Base-by-base conservation (phyloP, 1,140 invertebrate genomes). In the Diachasma alloeum region DNA sequence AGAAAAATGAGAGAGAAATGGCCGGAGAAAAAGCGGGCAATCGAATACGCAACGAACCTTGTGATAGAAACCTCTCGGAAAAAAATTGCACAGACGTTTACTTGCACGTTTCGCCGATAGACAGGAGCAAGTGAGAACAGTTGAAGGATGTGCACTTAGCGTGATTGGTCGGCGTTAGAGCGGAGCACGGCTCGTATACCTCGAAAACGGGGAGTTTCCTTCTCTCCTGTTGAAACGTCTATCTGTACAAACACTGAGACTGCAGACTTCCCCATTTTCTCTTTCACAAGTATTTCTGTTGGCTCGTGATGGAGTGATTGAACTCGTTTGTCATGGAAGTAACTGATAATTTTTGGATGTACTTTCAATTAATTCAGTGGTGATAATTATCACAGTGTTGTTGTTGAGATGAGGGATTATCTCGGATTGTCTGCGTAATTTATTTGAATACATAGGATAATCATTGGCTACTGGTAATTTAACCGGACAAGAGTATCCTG, bases 131-230 rank as follows among this genome's bases (percentile, higher is more conserved):
- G 76, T 70, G 76, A 76, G 79, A 74, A 56, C 67, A 80, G 81
- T 86, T 87, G 83, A 87, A 87, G 82, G 85, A 86, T 87, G 84
- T 87, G 86, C 86, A 88, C 86, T 87, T 85, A 85, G 80, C 78
- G 84, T 87, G 87, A 87, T 87, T 88, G 87, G 86, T 84, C 82
- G 83, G 78, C 80, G 78, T 63, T 44, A 53, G 39, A 73, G 67
- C 72, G 48, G 75, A 56, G 66, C 36, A 26, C 19, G 37, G 46
- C 17, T 13, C 3, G 22, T 11, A 53, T 8, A n/a, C 36, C 56
- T 4, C 15, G 31, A 67, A 26, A 42, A 74, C 19, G 17, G 22
- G 19, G 11, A 63, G 36, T 73, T 44, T 73, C 37, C 24, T 42
- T 39, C 11, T 19, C 26, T 31, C 22, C 48, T 17, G 36, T 48